Evolutionary conservation across 2,113 vertebrate species (phyloP), one percentile per base, ranked within the genome.

Genomic region (Phalacrocorax brasilianus): DNA sequence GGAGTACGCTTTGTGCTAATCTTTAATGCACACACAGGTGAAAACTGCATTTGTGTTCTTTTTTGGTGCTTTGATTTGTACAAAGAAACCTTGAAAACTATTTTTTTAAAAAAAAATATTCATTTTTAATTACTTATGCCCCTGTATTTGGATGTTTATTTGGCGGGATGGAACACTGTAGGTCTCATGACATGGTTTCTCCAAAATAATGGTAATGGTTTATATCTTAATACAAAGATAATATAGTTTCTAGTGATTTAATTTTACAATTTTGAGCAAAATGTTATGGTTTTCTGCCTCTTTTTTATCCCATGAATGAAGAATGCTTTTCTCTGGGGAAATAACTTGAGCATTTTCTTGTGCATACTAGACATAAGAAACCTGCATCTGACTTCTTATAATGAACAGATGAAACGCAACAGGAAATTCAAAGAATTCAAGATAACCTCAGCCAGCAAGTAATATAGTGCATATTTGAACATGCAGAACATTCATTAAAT

Each of bases 401-500:
- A 90, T 22, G 24, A 84, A 84, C 33, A 74, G 44, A 85, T 80
- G 63, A 87, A 76, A 68, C 3, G 12, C 52, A 93, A 88, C 71
- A 66, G 68, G 71, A 91, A 92, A 93, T 88, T 88, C 52, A 83
- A 90, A 85, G 63, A 75, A 84, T 78, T 78, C 30, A 30, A 35
- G 52, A 68, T 32, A 79, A 77, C 33, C 27, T 71, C 68, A 93
- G 49, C n/a, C 53, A 92, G 53, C 90, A 71, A 80, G n/a, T n/a
- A 72, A 82, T 55, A 42, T 15, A 5, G 24, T n/a, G 12, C 72
- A 88, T 79, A 77, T 79, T 75, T 93, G 73, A 62, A 78, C 50
- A 45, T 20, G 45, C 20, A 90, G 84, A 83, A 75, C 87, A 89
- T 88, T 90, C 59, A 78, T 92, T 93, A 92, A 81, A 79, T 85